These are phyloP conservation scores for Nasonia vitripennis DNA, from an alignment of 1,140 invertebrate species.

Conservation along the genomic window DNA sequence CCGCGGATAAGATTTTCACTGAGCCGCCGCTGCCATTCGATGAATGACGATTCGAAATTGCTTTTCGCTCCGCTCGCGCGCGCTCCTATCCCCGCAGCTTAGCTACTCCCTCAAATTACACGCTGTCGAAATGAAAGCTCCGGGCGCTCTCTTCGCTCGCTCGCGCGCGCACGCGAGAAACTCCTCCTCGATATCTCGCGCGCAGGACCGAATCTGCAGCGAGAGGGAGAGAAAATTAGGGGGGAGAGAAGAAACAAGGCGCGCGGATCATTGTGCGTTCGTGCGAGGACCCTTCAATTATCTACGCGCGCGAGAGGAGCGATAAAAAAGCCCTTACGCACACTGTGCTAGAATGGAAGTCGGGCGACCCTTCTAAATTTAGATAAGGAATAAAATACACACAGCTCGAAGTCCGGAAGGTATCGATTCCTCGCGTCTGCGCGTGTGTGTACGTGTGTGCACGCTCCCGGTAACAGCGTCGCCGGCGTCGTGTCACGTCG, in stretches of 20 bases:
- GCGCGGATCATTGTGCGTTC: too few relatives aligned
- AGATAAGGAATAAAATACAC: slow-evolving; percentile 31
- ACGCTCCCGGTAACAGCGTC: not conserved
- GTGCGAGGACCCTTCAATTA: not conserved
- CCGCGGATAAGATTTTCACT: not conserved
- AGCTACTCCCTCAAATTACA: slow-evolving; percentile 12
- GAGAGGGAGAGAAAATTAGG: not conserved
- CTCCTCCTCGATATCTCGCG: not conserved
- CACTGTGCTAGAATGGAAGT: not conserved
- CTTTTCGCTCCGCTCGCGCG: not conserved
- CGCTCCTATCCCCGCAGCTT: not conserved
- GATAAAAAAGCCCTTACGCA: not conserved
- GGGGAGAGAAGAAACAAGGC: not conserved
- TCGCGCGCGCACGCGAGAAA: not conserved
- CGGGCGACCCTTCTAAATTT: slow-evolving; percentile 18
- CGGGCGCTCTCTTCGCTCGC: not conserved
- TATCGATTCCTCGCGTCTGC: slow-evolving; percentile 35
- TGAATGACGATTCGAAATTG: slow-evolving; percentile 32
- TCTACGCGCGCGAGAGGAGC: not conserved
- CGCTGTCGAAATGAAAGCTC: not conserved
- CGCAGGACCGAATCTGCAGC: not conserved
- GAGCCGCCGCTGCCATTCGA: not conserved
- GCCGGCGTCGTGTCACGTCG: slow-evolving; percentile 6
- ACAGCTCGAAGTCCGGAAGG: slow-evolving; percentile 7
- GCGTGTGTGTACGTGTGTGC: not conserved